A percentile compares a stretch with the other conserved stretches of the same genome.
phyloP scores from a whole-genome alignment of 1,140 invertebrate species.

The Drosophila pseudoobscura region DNA sequence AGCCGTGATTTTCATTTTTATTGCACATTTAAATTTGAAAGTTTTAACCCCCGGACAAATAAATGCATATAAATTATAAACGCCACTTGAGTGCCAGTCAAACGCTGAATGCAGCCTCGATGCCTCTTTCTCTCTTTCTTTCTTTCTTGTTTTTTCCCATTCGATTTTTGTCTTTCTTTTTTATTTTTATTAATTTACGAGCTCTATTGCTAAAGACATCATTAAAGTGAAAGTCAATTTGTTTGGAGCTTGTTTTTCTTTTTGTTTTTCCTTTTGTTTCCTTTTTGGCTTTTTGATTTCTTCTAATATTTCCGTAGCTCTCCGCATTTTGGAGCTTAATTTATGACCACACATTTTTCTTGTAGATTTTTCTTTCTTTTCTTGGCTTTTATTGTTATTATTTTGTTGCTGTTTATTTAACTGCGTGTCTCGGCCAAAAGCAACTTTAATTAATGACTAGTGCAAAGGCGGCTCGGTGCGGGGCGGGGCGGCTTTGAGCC shows the following conservation, averaged over 20 bases:
- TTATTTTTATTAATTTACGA: constrained; percentile 68
- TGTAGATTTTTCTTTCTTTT: constrained; percentile 23
- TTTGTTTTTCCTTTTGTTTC: constrained; percentile 19
- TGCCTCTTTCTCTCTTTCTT: constrained; percentile 16
- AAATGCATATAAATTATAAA: constrained; percentile 37
- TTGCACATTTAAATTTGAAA: constrained; percentile 56
- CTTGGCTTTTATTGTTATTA: constrained; percentile 14
- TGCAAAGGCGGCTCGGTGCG: not conserved
- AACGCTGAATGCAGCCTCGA: constrained; percentile 16
- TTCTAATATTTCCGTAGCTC: constrained; percentile 43
- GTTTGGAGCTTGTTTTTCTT: constrained; percentile 36
- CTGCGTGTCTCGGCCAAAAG: constrained; percentile 34
- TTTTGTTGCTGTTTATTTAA: constrained; percentile 29
- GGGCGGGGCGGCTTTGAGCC: not conserved
- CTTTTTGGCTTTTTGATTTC: constrained; percentile 15
- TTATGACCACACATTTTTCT: constrained; percentile 67
- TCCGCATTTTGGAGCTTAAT: constrained; percentile 30
- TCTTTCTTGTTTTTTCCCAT: constrained; percentile 15
- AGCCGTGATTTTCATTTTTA: constrained; percentile 41
- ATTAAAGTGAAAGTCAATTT: constrained; percentile 81
- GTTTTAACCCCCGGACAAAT: constrained; percentile 31
- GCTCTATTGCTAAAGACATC: constrained; percentile 65
- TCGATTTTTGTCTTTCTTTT: constrained; percentile 14
- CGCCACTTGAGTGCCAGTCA: constrained; percentile 19
- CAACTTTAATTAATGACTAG: constrained; percentile 63